Evolutionary conservation across 2,888 invertebrate species (phyloP), one percentile per base, ranked within the genome.

Genomic region (Achlya flavicornis): DNA sequence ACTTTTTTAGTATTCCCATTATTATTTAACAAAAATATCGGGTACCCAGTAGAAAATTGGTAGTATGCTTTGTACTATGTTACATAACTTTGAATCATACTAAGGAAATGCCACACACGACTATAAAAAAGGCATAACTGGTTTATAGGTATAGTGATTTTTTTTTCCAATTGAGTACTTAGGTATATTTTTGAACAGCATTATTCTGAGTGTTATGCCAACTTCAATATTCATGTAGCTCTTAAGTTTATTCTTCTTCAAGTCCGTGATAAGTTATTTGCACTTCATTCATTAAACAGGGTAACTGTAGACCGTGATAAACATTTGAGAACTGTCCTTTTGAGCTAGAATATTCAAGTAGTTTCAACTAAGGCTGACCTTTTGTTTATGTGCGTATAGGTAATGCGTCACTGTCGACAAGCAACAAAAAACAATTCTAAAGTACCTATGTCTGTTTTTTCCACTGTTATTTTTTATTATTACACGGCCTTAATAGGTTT

Each of bases 261-360:
- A 41, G 3, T 41, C 3, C 12, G 53, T 10, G 10, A 19, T 53
- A 19, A 53, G 16, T 53, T 48, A 7, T 48, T 48, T 48, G n/a
- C 16, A 48, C 14, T 48, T 53, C 53, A 53, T 53, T 53, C 53
- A 53, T 53, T 19, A 53, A 10, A 53, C 14, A 26, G 57, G 14
- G 57, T 57, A 61, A 33, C 32, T 4, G 53, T 53, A 19, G 10
- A 53, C 16, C 53, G 53, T 53, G 53, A 53, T 53, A 19, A 48
- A 72, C 61, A 66, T 84, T 77, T 53, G 70, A 72, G 77, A 77
- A 73, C 71, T 77, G 67, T 71, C 73, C 75, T 65, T 73, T 70
- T 72, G 63, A 68, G 70, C 68, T 85, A 72, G 84, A 87, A 80
- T 84, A 86, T 86, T 86, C 79, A 71, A 61, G 61, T 59, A 83